Conservation (phyloP, 2,888 invertebrate species). For the Dexiosoma caninum region DNA sequence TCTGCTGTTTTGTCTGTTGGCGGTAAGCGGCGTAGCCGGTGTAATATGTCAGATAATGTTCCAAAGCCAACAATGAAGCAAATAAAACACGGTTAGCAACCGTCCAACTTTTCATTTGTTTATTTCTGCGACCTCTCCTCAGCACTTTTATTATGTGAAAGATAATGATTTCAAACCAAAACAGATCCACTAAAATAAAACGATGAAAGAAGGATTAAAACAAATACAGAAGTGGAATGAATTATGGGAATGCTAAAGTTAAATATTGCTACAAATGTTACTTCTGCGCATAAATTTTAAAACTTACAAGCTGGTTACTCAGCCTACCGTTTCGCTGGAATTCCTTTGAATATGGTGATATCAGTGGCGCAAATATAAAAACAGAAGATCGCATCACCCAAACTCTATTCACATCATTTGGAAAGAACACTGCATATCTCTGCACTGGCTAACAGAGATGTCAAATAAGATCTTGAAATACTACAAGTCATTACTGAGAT, state of each 20-base stretch:
- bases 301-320: conserved; percentile 68
- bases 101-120: neutral
- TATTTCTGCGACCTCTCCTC: neutral
- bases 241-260: conserved; percentile 57
- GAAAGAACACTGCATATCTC: neutral
- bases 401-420: neutral
- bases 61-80: conserved; percentile 20
- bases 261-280: conserved; percentile 63
- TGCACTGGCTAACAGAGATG: neutral
- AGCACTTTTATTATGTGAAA: conserved; percentile 47
- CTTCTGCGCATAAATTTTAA: conserved; percentile 70
- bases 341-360: conserved; percentile 59
- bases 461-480: neutral
- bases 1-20: neutral
- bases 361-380: conserved; percentile 62
- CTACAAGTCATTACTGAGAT: too few relatives aligned
- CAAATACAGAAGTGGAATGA: conserved; percentile 51
- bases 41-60: conserved; percentile 65
- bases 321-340: conserved; percentile 65
- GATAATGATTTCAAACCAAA: conserved; percentile 54
- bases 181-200: conserved; percentile 34
- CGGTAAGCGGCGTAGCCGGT: conserved; percentile 65
- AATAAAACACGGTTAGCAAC: conserved; percentile 7
- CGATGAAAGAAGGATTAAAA: neutral
- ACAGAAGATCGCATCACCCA: conserved; percentile 18